phyloP scores from a whole-genome alignment of 2,797 vertebrate genomes.

The Sciurus carolinensis region DNA sequence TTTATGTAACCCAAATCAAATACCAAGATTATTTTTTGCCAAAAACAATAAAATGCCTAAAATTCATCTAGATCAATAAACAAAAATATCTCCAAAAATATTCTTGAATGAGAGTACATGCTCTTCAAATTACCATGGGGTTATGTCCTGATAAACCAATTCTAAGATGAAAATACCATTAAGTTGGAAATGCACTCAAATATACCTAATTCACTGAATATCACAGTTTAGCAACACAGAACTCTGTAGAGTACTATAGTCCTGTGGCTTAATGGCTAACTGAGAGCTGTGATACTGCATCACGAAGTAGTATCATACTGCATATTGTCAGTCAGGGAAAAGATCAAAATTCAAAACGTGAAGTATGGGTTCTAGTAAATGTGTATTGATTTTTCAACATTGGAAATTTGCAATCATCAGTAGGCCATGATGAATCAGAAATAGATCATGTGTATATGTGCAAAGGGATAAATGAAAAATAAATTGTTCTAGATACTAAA shows the following conservation, averaged over 20 bases:
- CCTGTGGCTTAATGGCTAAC: background rate
- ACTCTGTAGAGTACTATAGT: background rate
- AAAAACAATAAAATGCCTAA: conserved; percentile 6
- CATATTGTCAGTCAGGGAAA: background rate
- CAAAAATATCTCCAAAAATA: background rate
- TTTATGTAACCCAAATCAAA: conserved; percentile 30
- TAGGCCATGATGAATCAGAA: background rate
- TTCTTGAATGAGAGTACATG: background rate
- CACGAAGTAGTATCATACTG: background rate
- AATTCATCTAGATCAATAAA: conserved; percentile 38
- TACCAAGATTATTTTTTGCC: background rate
- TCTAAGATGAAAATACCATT: background rate
- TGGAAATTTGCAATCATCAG: background rate
- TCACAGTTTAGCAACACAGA: background rate
- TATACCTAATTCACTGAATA: background rate
- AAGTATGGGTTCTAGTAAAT: background rate
- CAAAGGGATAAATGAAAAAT: background rate
- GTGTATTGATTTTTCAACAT: background rate
- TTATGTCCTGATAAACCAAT: background rate
- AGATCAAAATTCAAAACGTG: background rate
- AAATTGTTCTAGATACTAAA: conserved; percentile 25
- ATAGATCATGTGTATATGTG: background rate
- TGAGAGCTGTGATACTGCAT: background rate
- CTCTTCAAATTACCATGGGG: background rate
- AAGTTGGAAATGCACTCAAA: background rate